Percentiles rank a stretch among this genome's conserved stretches.
Evolutionary conservation across 1,140 invertebrate species (phyloP).

Genomic region (Megathymus violae): DNA sequence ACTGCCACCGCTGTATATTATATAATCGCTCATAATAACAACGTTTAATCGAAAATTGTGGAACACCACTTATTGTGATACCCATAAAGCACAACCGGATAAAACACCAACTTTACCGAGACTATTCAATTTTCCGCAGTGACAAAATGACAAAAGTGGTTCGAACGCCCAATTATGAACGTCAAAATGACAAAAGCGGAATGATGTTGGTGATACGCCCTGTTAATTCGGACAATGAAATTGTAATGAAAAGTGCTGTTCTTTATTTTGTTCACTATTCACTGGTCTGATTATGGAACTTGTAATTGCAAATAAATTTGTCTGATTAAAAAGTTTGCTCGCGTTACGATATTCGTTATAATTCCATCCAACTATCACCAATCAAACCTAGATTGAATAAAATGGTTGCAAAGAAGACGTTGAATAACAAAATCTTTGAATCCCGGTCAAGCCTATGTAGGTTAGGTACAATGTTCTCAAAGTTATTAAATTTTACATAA

Average conservation of each 20-base stretch:
- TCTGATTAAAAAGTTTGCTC: conserved; percentile 17
- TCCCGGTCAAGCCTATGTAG: no score
- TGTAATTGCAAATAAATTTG: conserved; percentile 1
- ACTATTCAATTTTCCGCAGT: neutral
- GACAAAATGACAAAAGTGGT: conserved; percentile 14
- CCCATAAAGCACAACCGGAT: conserved; percentile 3
- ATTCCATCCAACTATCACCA: no score
- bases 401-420: no score
- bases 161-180: conserved; percentile 10
- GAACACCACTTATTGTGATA: no score
- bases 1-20: no score
- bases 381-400: no score
- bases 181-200: conserved; percentile 31
- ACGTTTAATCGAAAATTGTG: no score
- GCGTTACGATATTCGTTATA: conserved; percentile 7
- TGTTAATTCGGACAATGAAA: conserved; percentile 36
- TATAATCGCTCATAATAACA: no score
- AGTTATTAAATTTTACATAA: no score
- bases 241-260: conserved; percentile 7
- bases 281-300: conserved; percentile 22
- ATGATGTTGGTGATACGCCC: conserved; percentile 36
- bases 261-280: conserved; percentile 14
- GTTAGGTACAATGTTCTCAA: no score
- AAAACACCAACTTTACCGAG: neutral
- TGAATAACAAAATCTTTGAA: no score